Conservation (phyloP, 2,797 vertebrate species). For the Cyprinella venusta region DNA sequence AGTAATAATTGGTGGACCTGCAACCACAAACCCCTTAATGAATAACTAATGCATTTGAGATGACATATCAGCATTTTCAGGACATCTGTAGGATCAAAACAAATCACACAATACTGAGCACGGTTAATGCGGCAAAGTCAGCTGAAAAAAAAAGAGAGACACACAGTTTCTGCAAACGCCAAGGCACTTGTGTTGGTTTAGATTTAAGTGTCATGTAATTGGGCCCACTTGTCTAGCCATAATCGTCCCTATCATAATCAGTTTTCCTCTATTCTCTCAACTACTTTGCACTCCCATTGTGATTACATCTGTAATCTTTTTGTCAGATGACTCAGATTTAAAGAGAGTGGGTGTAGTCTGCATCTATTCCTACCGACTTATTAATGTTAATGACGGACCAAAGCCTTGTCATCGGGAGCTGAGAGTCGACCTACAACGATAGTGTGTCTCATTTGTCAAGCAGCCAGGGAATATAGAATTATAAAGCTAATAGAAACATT, state of each 20-base stretch:
- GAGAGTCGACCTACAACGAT: constrained; percentile 13
- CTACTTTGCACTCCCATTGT: constrained; percentile 21
- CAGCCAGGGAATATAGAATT: constrained; percentile 6
- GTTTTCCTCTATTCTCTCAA: constrained; percentile 12
- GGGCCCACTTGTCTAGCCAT: constrained; percentile 20
- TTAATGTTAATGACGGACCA: constrained; percentile 39
- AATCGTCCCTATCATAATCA: constrained; percentile 34
- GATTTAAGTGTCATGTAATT: constrained; percentile 28
- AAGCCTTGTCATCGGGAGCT: constrained; percentile 22
- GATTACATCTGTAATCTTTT: constrained; percentile 30
- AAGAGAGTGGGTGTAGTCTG: constrained; percentile 12
- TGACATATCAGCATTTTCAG: neutral
- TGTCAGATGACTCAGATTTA: constrained; percentile 32
- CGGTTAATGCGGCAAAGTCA: neutral
- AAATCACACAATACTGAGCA: neutral
- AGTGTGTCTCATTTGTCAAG: constrained; percentile 15
- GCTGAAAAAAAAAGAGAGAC: neutral
- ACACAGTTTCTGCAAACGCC: neutral
- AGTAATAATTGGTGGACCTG: neutral
- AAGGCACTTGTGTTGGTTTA: constrained; percentile 30
- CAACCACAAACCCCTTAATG: neutral
- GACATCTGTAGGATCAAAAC: neutral
- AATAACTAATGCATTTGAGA: neutral
- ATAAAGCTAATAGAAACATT: constrained; percentile 10
- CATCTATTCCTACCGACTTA: constrained; percentile 19